phyloP scores from a whole-genome alignment of 2,888 invertebrate genomes.

The Mesoligia furuncula region DNA sequence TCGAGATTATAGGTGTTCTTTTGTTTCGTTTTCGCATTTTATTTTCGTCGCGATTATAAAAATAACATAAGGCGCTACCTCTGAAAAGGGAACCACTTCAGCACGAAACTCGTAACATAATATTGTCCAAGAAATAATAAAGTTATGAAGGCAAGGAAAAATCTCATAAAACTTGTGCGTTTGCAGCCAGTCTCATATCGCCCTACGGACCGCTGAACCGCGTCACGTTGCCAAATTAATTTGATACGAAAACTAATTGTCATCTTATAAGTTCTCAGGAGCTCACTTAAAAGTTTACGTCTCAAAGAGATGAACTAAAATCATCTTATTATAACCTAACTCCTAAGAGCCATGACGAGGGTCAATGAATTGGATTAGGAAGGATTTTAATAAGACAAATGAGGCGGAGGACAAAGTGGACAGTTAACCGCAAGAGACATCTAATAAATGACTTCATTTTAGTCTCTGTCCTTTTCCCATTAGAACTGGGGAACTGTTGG shows the following conservation, averaged over 20 bases:
- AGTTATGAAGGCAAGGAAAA: constrained; percentile 39
- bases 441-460: constrained; percentile 64
- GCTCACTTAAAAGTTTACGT: constrained; percentile 8
- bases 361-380: constrained; percentile 20
- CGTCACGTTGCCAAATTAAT: constrained; percentile 47
- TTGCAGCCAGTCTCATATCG: constrained; percentile 47
- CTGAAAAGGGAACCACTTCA: constrained; percentile 9
- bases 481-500: background rate
- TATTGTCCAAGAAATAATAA: constrained; percentile 47
- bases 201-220: constrained; percentile 26
- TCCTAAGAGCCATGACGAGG: background rate
- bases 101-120: constrained; percentile 24
- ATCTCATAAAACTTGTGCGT: constrained; percentile 37
- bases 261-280: background rate
- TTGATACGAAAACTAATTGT: constrained; percentile 37
- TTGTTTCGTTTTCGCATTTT: background rate
- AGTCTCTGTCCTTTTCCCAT: background rate
- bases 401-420: constrained; percentile 29
- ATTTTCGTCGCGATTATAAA: background rate
- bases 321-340: background rate
- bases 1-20: background rate
- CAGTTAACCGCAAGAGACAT: constrained; percentile 48
- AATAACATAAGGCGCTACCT: background rate
- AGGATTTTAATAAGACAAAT: constrained; percentile 35
- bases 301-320: background rate